A percentile compares a stretch with the other conserved stretches of the same genome.
Evolutionary conservation across 2,888 invertebrate genomes (phyloP).

Genomic region (Taphrorychus bicolor): DNA sequence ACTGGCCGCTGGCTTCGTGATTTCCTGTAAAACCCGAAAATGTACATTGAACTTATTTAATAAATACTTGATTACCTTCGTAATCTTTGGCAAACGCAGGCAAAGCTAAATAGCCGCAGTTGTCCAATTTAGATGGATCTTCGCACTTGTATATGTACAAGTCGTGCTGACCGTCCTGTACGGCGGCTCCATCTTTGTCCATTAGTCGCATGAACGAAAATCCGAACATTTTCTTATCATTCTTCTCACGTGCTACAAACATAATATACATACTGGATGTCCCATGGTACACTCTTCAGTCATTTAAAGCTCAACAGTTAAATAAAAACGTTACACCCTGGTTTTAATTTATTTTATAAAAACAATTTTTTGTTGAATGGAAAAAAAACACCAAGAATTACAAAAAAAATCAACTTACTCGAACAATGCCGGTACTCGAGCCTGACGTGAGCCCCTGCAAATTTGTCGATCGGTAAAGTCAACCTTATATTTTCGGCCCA

Average conservation of each 20-base stretch:
- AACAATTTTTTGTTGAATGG: too few species aligned
- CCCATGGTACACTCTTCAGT: conserved; percentile 71
- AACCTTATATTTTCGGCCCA: conserved; percentile 91
- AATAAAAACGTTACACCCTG: too few species aligned
- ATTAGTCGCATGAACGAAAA: conserved; percentile 90
- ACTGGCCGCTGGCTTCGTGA: conserved; percentile 64
- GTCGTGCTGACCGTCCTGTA: conserved; percentile 87
- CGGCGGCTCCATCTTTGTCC: conserved; percentile 89
- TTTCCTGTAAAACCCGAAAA: conserved; percentile 44
- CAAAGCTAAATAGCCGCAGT: conserved; percentile 69
- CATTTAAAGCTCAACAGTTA: too few species aligned
- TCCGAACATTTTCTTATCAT: conserved; percentile 89
- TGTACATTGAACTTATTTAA: background rate
- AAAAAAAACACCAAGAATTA: conserved; percentile 42
- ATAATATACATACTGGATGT: conserved; percentile 58
- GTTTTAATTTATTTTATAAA: too few species aligned
- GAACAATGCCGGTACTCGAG: conserved; percentile 94
- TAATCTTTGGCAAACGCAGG: conserved; percentile 71
- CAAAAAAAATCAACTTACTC: conserved; percentile 62
- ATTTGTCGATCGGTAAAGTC: conserved; percentile 90
- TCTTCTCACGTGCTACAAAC: conserved; percentile 81
- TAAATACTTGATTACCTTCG: conserved; percentile 56
- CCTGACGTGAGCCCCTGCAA: conserved; percentile 87
- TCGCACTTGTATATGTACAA: conserved; percentile 89
- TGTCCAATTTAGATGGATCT: conserved; percentile 74